Base-by-base conservation (phyloP, 2,888 invertebrate genomes). In the Zygaena filipendulae region DNA sequence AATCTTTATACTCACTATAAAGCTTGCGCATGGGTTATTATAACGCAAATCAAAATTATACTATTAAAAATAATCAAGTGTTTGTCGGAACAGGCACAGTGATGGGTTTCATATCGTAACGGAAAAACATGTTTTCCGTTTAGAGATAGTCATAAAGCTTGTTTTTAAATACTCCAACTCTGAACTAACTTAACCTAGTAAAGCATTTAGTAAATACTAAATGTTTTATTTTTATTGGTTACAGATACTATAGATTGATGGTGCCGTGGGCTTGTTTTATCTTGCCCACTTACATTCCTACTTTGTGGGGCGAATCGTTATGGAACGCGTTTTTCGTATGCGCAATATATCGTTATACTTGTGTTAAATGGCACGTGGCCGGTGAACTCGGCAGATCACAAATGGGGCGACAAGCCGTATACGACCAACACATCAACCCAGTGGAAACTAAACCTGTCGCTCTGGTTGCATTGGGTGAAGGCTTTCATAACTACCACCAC, bases 401-500 rank as follows among this genome's bases (percentile, higher is more conserved):
- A 88, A 49, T 90, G 86, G 80, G 90, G 90, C 27, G 81, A 84
- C 47, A 87, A 85, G 45, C 90, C 90, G 9, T 16, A n/a, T 90
- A 90, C 53, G 90, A 94, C 63, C 85, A 80, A 80, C 54, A 38
- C 68, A 87, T 92, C 51, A 87, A 86, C 49, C 91, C 92, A 0
- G 68, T 87, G 0, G 86, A 92, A 55, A 91, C 90, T 52, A 60
- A 82, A 13, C 66, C 82, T 1, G 91, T 92, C 0, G 79, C 90
- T 0, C 38, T 89, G 0, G 69, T 87, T 40, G 86, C 88, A 0
- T 62, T 88, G 27, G 91, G 90, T 1, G 90, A 91, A 58, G 92
- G 92, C 1, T 93, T 89, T 86, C 92, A 93, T 66, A 92, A 93
- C 62, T 93, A 91, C 62, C 93, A 93, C 53, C 93, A 93, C 69